Evolutionary conservation across 2,888 invertebrate genomes (phyloP).

Genomic region (Himalopsyche japonica): DNA sequence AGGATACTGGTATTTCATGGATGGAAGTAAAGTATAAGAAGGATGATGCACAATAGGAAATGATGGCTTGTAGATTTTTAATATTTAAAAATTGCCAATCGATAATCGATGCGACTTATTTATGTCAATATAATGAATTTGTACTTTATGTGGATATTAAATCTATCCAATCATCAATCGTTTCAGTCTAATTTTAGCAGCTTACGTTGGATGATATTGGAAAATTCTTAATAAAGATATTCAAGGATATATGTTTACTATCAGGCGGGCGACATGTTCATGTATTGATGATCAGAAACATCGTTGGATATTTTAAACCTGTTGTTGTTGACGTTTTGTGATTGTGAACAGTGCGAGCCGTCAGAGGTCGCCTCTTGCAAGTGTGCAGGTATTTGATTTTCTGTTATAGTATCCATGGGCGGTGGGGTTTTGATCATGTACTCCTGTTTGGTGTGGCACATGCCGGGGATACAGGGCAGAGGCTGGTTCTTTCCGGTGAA

Average conservation of each 20-base stretch:
- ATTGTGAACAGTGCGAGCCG: slow-evolving; percentile 49
- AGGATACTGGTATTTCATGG: too few species aligned
- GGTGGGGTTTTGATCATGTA: slow-evolving; percentile 24
- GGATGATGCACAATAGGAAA: too few species aligned
- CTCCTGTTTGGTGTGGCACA: slow-evolving; percentile 26
- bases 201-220: neutral
- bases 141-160: neutral
- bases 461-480: slow-evolving; percentile 17
- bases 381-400: slow-evolving; percentile 45
- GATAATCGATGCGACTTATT: neutral
- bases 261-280: slow-evolving; percentile 57
- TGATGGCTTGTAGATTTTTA: neutral
- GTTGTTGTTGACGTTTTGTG: slow-evolving; percentile 48
- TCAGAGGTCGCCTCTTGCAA: slow-evolving; percentile 49
- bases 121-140: neutral
- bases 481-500: slow-evolving; percentile 21
- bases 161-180: neutral
- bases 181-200: neutral
- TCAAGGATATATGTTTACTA: neutral
- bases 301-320: slow-evolving; percentile 46
- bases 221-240: neutral
- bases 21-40: too few species aligned
- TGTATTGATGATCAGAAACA: slow-evolving; percentile 55
- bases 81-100: neutral
- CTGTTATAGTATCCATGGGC: slow-evolving; percentile 40